These are phyloP conservation scores for Drosophila phalerata DNA, from an alignment of 2,888 invertebrate species.

Conservation along the genomic window DNA sequence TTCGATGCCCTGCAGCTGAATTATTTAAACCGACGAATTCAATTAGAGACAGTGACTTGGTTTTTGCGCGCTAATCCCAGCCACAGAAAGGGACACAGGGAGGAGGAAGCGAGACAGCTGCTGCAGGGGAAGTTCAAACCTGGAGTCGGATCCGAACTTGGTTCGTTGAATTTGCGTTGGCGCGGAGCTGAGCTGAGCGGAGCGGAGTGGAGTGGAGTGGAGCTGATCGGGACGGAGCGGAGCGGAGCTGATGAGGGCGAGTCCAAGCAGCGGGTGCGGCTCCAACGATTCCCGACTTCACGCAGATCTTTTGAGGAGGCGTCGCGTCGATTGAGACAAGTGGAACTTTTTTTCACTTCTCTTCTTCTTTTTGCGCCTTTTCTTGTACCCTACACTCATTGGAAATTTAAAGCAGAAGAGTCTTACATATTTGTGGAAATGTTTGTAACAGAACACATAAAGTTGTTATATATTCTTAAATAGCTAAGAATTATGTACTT, in stretches of 20 bases:
- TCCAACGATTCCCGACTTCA: slow-evolving; percentile 39
- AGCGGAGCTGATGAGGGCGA: slow-evolving; percentile 70
- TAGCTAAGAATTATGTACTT: too few species aligned
- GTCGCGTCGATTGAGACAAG: slow-evolving; percentile 76
- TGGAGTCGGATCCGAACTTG: background rate
- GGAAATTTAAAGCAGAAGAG: background rate
- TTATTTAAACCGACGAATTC: slow-evolving; percentile 86
- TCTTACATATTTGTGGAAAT: background rate
- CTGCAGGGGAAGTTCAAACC: background rate
- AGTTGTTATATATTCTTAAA: too few species aligned
- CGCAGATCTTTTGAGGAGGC: slow-evolving; percentile 64
- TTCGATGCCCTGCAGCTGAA: slow-evolving; percentile 84
- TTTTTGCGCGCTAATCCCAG: slow-evolving; percentile 71
- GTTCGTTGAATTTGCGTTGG: slow-evolving; percentile 70
- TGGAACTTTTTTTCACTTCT: slow-evolving; percentile 57
- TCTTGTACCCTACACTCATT: background rate
- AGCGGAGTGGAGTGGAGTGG: background rate
- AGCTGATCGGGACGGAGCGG: too few species aligned
- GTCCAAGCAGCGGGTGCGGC: slow-evolving; percentile 74
- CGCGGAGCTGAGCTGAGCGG: slow-evolving; percentile 53
- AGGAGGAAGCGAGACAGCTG: background rate
- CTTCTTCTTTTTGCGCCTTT: background rate
- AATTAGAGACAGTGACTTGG: slow-evolving; percentile 84
- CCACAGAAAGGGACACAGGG: slow-evolving; percentile 5
- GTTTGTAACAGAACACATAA: background rate